Evolutionary conservation across 2,888 invertebrate genomes (phyloP).

Genomic region (Anthoptus insignis): DNA sequence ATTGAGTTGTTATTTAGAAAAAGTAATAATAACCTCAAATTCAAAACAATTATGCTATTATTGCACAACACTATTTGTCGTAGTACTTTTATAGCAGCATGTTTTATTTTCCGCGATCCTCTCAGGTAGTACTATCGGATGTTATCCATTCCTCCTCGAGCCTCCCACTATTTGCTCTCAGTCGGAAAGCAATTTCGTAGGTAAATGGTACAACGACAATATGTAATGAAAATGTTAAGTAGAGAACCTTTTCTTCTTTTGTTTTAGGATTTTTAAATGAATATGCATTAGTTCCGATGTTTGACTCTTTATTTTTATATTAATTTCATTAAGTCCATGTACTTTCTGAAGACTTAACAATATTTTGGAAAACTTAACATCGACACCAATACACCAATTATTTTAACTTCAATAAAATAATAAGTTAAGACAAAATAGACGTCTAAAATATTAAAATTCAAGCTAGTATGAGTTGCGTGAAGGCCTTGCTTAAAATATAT

Average conservation of each 20-base stretch:
- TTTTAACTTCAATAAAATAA: too few species aligned
- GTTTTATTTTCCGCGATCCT: conserved; percentile 25
- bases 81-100: conserved; percentile 11
- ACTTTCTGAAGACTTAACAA: too few species aligned
- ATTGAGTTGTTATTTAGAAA: too few species aligned
- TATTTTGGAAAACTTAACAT: too few species aligned
- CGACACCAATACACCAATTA: too few species aligned
- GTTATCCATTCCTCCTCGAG: conserved; percentile 5
- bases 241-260: background rate
- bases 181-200: conserved; percentile 26
- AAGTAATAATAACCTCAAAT: background rate
- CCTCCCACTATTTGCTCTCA: conserved; percentile 19
- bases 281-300: background rate
- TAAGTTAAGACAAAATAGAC: too few species aligned
- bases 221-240: conserved; percentile 3
- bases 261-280: conserved; percentile 3
- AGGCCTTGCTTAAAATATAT: too few species aligned
- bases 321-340: background rate
- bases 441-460: too few species aligned
- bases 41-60: too few species aligned
- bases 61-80: background rate
- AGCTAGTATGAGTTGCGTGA: too few species aligned
- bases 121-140: conserved; percentile 18
- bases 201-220: conserved; percentile 25
- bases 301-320: background rate